Base-by-base conservation (phyloP, 2,113 vertebrate genomes). In the Anthoscopus minutus region DNA sequence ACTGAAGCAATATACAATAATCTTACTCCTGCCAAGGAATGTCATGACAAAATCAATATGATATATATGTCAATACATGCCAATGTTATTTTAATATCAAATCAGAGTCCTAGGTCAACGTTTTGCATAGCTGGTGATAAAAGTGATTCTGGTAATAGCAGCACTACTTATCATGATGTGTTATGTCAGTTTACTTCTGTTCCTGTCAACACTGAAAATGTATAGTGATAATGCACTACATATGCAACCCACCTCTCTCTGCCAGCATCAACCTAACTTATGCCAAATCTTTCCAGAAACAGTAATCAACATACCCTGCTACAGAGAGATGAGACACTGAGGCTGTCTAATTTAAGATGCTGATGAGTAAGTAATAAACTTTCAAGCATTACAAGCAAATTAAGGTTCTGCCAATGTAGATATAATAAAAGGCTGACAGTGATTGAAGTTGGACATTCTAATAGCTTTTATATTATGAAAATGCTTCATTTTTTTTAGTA, bases 221-320 rank as follows among this genome's bases (percentile, higher is more conserved):
- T 91, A 72, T 47, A 92, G 84, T 81, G 92, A 94, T 84, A 96
- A 94, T 57, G 88, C 69, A 78, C 38, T 73, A 45, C 57, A 84
- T 79, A 85, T 84, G 87, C 84, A 78, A 92, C 18, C 31, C 27
- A 79, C 31, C 60, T 57, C 69, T 81, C 65, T 72, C 76, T 93
- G 66, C 67, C 77, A 93, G 47, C 85, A 86, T 82, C 81, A 93
- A 58, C 67, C 48, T 87, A 92, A 86, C 84, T 87, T 86, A 73
- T 58, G 86, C 92, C 95, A 97, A 54, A 71, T 67, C 40, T 76
- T 81, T 89, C 92, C 64, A 88, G 95, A 96, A 87, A 86, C 56
- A 79, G 74, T 94, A 92, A 85, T 94, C 94, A 95, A 64, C 82
- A 45, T 66, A 40, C 10, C 24, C 54, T 89, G 35, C 71, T 85